These are phyloP conservation scores for Emberiza fucata DNA, from an alignment of 2,113 vertebrate species.

Conservation along the genomic window DNA sequence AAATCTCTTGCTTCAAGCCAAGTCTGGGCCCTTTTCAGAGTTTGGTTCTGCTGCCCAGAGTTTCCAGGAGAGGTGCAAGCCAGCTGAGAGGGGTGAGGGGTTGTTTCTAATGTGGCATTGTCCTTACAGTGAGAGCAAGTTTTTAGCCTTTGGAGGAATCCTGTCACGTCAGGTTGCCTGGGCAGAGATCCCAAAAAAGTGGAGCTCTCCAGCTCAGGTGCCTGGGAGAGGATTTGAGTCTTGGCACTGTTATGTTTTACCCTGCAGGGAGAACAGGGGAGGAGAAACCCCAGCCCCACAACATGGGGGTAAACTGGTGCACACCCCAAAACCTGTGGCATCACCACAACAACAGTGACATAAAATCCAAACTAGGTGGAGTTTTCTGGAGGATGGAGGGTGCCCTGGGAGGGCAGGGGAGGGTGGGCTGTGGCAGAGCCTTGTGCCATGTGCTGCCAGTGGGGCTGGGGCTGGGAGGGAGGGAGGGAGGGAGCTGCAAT, in stretches of 20 bases:
- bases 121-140: background rate
- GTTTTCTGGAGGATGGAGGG: background rate
- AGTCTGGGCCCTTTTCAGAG: slow-evolving; percentile 40
- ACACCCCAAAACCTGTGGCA: background rate
- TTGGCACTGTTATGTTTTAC: background rate
- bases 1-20: slow-evolving; percentile 48
- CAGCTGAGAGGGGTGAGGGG: background rate
- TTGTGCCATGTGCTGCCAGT: background rate
- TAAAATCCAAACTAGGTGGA: accelerated
- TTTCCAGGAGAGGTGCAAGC: background rate
- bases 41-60: background rate
- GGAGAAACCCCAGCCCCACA: background rate
- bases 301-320: background rate
- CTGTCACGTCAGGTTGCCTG: background rate
- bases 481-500: background rate
- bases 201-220: background rate
- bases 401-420: background rate
- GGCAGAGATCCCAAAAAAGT: background rate
- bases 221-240: background rate
- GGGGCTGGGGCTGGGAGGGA: background rate
- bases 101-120: background rate
- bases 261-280: background rate
- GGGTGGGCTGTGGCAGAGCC: background rate
- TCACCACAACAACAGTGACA: background rate
- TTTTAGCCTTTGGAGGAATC: background rate